These are phyloP conservation scores for Ceratina japonica DNA, from an alignment of 1,140 invertebrate species.

Conservation along the genomic window DNA sequence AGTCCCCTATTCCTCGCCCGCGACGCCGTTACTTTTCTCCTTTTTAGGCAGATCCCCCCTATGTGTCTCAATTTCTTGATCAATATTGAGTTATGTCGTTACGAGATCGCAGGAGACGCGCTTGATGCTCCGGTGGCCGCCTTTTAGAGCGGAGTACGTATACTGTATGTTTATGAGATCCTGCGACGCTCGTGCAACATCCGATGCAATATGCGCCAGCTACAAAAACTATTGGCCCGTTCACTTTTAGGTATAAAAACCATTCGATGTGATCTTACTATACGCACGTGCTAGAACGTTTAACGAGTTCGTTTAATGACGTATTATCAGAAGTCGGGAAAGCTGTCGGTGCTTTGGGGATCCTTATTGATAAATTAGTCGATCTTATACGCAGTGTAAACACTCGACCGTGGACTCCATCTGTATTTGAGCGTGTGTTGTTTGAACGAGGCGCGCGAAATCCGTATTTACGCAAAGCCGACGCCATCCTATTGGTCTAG, in stretches of 20 bases:
- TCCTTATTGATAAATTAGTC: constrained; percentile 75
- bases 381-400: constrained; percentile 77
- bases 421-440: constrained; percentile 78
- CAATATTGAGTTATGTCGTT: constrained; percentile 32
- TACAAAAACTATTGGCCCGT: too few species aligned
- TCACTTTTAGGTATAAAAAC: too few species aligned
- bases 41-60: neutral
- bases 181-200: neutral
- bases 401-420: constrained; percentile 74
- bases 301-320: neutral
- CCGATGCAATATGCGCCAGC: neutral
- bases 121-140: neutral
- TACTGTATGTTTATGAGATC: neutral
- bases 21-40: constrained; percentile 31
- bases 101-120: neutral
- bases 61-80: constrained; percentile 40
- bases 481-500: constrained; percentile 68
- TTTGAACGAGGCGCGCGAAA: constrained; percentile 78
- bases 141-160: neutral
- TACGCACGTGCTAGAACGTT: too few species aligned
- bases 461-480: constrained; percentile 78
- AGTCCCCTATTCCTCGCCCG: neutral
- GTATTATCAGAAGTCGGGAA: too few species aligned
- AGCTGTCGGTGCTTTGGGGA: neutral
- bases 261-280: neutral